These are phyloP conservation scores for Aplodontia rufa DNA, from an alignment of 2,113 vertebrate species.

Conservation along the genomic window DNA sequence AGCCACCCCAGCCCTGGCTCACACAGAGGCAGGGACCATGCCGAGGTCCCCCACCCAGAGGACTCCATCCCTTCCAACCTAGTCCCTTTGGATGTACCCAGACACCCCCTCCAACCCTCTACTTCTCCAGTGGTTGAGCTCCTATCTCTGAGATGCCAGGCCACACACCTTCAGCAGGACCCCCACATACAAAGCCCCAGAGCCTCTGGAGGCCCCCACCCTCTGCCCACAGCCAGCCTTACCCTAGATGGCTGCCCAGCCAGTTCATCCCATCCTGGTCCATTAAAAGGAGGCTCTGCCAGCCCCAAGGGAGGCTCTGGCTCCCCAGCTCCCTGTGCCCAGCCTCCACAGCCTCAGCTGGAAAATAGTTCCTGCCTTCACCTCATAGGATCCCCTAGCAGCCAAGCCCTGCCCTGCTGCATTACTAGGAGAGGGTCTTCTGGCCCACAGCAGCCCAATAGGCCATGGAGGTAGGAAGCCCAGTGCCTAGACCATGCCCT, in stretches of 20 bases:
- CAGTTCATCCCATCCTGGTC: not conserved
- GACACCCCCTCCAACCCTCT: not conserved
- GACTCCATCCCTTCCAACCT: not conserved
- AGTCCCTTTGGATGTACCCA: not conserved
- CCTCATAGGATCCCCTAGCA: not conserved
- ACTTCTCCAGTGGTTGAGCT: not conserved
- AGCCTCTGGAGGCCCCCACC: not conserved
- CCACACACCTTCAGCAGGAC: not conserved
- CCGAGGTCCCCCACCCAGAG: not conserved
- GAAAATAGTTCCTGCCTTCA: not conserved
- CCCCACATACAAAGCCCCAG: not conserved
- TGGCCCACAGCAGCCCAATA: too few relatives aligned
- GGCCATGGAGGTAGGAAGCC: accelerated
- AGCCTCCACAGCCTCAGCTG: not conserved
- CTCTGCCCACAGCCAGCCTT: not conserved
- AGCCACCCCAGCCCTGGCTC: not conserved
- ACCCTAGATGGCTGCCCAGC: not conserved
- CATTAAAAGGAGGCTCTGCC: conserved; percentile 31
- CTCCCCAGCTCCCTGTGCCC: not conserved
- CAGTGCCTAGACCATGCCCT: not conserved
- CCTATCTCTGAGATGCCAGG: not conserved
- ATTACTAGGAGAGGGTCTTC: not conserved
- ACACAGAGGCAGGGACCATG: not conserved
- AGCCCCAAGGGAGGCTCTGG: not conserved
- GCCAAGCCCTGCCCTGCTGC: not conserved